phyloP scores from a whole-genome alignment of 2,888 invertebrate species.

The Gymnosoma rotundatum region DNA sequence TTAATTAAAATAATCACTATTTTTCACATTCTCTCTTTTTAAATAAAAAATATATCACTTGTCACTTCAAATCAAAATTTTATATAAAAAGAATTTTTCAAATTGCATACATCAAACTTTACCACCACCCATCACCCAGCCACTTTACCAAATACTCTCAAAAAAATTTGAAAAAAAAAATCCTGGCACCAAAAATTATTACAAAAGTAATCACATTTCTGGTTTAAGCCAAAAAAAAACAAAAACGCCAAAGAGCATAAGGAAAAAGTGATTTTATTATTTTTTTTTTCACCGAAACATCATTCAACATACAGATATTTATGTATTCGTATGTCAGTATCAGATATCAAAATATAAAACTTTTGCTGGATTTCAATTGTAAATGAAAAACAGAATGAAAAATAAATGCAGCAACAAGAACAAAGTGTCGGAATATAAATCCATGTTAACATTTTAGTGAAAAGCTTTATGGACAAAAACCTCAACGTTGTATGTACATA shows the following conservation, averaged over 20 bases:
- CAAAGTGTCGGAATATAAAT: conserved; percentile 69
- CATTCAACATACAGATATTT: conserved; percentile 32
- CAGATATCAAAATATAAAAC: conserved; percentile 70
- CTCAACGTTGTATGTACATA: conserved; percentile 3
- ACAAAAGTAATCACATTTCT: conserved; percentile 75
- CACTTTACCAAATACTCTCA: background rate
- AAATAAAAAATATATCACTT: conserved; percentile 2
- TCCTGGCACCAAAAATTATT: conserved; percentile 66
- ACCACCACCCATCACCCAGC: conserved; percentile 24
- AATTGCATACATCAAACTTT: conserved; percentile 48
- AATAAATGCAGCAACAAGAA: conserved; percentile 29
- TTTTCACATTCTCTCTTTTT: no score
- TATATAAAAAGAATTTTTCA: conserved; percentile 32
- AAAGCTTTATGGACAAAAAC: conserved; percentile 59
- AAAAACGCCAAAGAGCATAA: conserved; percentile 61
- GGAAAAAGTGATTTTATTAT: conserved; percentile 73
- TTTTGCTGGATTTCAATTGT: conserved; percentile 50
- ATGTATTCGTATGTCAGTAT: conserved; percentile 68
- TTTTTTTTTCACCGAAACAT: conserved; percentile 10
- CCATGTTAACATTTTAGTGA: conserved; percentile 68
- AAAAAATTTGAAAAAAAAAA: conserved; percentile 20
- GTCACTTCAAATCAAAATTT: conserved; percentile 66
- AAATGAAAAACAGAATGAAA: conserved; percentile 39
- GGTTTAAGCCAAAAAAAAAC: conserved; percentile 72
- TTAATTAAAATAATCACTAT: background rate